phyloP scores from a whole-genome alignment of 2,113 vertebrate species.

The Myiozetetes cayanensis region DNA sequence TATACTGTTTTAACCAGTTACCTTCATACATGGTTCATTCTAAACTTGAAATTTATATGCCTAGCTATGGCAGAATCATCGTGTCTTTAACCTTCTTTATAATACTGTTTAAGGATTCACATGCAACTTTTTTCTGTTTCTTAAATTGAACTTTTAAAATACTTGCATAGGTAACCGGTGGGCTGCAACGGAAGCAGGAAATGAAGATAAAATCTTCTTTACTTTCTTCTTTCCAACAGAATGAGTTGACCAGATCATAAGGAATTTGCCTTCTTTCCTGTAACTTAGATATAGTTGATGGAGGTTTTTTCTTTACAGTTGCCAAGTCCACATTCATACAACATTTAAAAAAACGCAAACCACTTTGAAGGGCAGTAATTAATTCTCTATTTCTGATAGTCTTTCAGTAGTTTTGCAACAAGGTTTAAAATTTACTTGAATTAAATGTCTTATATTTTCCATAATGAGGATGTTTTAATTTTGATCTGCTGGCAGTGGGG shows the following conservation, averaged over 20 bases:
- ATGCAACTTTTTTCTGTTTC: neutral
- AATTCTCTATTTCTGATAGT: neutral
- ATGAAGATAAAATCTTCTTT: constrained; percentile 23
- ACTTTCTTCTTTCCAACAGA: constrained; percentile 49
- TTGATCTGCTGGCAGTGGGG: neutral
- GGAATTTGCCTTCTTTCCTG: neutral
- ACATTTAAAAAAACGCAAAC: neutral
- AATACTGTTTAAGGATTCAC: neutral
- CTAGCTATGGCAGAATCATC: neutral
- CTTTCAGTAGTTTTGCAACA: neutral
- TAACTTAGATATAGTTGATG: neutral
- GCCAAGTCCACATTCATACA: neutral
- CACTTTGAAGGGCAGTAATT: neutral
- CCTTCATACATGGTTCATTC: neutral
- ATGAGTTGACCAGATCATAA: neutral
- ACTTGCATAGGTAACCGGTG: neutral
- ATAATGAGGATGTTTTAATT: neutral
- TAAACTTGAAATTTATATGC: neutral
- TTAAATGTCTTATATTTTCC: neutral
- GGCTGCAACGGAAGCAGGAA: neutral
- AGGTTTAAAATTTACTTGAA: neutral
- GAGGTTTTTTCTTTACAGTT: constrained; percentile 37
- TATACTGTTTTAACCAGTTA: neutral
- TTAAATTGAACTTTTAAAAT: neutral
- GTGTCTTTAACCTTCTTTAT: neutral